Percentiles rank a stretch among this genome's conserved stretches.
Evolutionary conservation across 1,140 invertebrate species (phyloP).

Genomic region (Eueides isabella): DNA sequence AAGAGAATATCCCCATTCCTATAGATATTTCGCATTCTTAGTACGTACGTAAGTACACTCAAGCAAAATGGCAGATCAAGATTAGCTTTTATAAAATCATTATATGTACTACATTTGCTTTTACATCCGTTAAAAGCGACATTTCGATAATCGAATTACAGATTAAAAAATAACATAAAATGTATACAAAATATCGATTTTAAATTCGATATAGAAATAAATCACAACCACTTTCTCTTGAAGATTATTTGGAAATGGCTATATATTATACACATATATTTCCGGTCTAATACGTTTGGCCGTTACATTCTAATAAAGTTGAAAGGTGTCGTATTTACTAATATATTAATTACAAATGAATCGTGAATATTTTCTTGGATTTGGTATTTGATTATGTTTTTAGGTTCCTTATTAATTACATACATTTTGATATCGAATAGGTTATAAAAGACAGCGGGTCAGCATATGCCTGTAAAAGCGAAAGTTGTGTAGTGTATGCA

Average conservation of each 20-base stretch:
- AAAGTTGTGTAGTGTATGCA: too few species aligned
- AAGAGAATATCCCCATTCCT: too few species aligned
- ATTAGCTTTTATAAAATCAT: too few species aligned
- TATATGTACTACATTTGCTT: too few species aligned
- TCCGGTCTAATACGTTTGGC: slow-evolving; percentile 3
- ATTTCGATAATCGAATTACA: neutral
- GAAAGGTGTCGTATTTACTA: neutral
- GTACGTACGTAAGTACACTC: too few species aligned
- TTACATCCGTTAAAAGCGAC: neutral
- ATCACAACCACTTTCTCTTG: neutral
- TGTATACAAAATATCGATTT: neutral
- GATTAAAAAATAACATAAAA: neutral
- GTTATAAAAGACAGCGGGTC: too few species aligned
- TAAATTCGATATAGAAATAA: neutral
- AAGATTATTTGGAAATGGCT: neutral
- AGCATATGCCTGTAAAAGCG: too few species aligned
- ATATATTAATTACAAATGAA: neutral
- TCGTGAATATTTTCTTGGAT: neutral
- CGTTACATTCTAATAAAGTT: neutral
- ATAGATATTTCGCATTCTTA: too few species aligned
- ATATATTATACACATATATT: neutral
- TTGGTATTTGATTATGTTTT: neutral
- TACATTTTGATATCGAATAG: too few species aligned
- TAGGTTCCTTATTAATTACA: too few species aligned
- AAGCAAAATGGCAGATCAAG: too few species aligned